phyloP scores from a whole-genome alignment of 2,113 vertebrate genomes.

The Bos indicus region DNA sequence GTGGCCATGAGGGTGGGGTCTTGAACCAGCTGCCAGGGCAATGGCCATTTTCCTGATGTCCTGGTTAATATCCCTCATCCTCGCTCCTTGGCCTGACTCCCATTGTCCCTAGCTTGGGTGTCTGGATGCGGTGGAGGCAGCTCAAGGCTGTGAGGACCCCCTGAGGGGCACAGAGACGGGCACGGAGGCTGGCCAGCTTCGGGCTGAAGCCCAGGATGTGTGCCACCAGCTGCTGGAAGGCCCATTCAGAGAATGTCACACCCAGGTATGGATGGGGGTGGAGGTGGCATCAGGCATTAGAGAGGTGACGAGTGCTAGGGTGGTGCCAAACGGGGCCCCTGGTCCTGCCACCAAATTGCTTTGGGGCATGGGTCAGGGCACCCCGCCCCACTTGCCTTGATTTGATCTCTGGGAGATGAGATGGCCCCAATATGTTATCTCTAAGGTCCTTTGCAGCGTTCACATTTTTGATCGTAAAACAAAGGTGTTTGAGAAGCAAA shows the following conservation, averaged over 20 bases:
- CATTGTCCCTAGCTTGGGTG: conserved; percentile 76
- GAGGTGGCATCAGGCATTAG: accelerated
- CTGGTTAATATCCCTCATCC: background rate
- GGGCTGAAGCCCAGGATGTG: conserved; percentile 72
- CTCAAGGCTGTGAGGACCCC: conserved; percentile 76
- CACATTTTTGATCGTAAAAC: background rate
- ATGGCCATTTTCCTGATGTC: background rate
- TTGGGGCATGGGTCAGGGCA: background rate
- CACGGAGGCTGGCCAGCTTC: background rate
- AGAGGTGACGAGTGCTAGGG: background rate
- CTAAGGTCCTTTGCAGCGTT: background rate
- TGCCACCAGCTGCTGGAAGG: conserved; percentile 82
- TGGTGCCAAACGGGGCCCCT: background rate
- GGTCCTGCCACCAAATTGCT: background rate
- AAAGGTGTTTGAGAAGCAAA: background rate
- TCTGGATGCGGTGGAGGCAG: conserved; percentile 80
- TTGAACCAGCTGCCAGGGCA: background rate
- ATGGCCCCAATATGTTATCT: background rate
- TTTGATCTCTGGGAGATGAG: background rate
- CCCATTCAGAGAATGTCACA: conserved; percentile 87
- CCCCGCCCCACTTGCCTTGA: background rate
- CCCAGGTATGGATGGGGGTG: conserved; percentile 80
- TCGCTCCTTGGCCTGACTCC: background rate
- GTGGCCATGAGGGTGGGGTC: background rate
- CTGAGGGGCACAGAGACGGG: background rate